phyloP scores from a whole-genome alignment of 2,888 invertebrate genomes.

The Cephus nigrinus region DNA sequence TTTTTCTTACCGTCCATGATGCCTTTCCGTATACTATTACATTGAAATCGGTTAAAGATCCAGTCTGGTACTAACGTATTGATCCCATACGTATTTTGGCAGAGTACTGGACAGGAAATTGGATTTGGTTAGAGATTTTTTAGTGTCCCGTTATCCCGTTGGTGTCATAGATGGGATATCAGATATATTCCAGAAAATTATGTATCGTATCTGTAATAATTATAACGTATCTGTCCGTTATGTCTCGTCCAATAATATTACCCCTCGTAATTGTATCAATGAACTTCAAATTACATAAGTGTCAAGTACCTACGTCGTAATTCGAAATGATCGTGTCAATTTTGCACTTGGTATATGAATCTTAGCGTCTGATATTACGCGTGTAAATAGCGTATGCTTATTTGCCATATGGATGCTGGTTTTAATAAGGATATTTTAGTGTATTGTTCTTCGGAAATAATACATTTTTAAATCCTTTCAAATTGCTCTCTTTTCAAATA shows the following conservation, averaged over 20 bases:
- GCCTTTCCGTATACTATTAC: background rate
- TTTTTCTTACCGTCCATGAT: background rate
- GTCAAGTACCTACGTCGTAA: background rate
- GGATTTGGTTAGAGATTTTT: background rate
- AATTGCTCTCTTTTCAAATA: no score
- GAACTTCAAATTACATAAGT: background rate
- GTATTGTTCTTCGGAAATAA: no score
- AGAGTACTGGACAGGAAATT: background rate
- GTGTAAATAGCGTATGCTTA: background rate
- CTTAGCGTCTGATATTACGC: no score
- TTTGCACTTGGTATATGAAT: no score
- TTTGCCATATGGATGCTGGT: background rate
- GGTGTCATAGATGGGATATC: background rate
- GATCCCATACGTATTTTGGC: background rate
- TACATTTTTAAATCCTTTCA: no score
- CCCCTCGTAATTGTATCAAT: background rate
- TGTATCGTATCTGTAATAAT: background rate
- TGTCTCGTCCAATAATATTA: background rate
- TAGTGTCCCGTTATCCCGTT: background rate
- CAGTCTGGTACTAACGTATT: background rate
- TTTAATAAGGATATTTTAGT: background rate
- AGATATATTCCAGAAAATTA: background rate
- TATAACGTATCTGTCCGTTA: background rate
- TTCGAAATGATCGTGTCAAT: background rate
- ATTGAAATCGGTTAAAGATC: background rate